A percentile compares a stretch with the other conserved stretches of the same genome.
Conservation (phyloP, 2,797 vertebrate genomes). For the Eidolon dupreanum region DNA sequence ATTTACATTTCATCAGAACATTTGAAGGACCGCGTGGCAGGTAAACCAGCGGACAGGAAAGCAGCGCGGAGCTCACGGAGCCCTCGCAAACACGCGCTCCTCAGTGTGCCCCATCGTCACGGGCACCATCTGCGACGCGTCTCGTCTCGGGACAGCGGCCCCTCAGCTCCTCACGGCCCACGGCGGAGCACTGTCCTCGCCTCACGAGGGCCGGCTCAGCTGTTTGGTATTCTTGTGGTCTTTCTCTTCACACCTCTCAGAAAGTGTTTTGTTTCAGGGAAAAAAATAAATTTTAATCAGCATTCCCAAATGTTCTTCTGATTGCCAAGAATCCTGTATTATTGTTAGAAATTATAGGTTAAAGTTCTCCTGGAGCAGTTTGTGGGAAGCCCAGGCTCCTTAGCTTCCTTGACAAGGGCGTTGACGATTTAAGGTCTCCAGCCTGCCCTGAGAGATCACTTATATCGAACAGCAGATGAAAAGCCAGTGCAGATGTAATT, state of each 20-base stretch:
- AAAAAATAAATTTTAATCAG: conserved; percentile 80
- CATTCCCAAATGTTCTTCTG: conserved; percentile 66
- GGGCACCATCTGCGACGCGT: fast-evolving
- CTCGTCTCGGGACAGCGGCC: not conserved
- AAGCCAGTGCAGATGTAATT: conserved; percentile 98
- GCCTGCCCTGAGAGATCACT: conserved; percentile 91
- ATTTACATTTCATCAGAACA: not conserved
- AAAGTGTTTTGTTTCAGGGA: conserved; percentile 33
- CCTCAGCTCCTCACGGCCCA: not conserved
- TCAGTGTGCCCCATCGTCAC: fast-evolving
- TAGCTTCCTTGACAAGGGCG: conserved; percentile 89
- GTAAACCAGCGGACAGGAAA: no score
- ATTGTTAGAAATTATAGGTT: conserved; percentile 85
- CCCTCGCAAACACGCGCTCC: fast-evolving
- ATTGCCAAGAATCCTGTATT: conserved; percentile 81
- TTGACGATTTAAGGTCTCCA: conserved; percentile 93
- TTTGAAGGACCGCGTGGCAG: not conserved
- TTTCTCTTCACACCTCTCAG: conserved; percentile 55
- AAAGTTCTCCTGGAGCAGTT: conserved; percentile 87
- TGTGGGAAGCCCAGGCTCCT: conserved; percentile 88
- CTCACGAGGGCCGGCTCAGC: fast-evolving
- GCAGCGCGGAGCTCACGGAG: no score
- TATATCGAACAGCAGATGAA: conserved; percentile 96
- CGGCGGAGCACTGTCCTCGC: fast-evolving
- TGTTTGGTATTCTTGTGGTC: not conserved